phyloP scores from a whole-genome alignment of 2,888 invertebrate genomes.

The Parelbella ahira region DNA sequence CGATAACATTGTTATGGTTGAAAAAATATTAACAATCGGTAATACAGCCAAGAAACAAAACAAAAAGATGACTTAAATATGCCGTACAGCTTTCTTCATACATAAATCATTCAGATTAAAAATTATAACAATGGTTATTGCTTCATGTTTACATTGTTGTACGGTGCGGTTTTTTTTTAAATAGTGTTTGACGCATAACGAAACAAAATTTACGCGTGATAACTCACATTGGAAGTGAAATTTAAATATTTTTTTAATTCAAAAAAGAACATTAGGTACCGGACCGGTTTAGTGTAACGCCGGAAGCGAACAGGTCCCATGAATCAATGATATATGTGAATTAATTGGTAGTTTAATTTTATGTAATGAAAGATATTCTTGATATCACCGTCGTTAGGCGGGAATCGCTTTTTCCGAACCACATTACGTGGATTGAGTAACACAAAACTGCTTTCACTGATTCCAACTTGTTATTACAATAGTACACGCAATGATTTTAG shows the following conservation, averaged over 20 bases:
- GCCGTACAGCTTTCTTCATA: too few relatives aligned
- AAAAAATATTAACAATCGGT: too few relatives aligned
- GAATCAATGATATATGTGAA: slow-evolving; percentile 51
- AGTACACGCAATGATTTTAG: slow-evolving; percentile 65
- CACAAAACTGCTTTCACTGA: slow-evolving; percentile 63
- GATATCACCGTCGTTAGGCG: slow-evolving; percentile 38
- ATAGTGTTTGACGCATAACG: too few relatives aligned
- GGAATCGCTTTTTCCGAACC: slow-evolving; percentile 47
- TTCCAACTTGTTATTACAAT: slow-evolving; percentile 57
- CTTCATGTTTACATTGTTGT: too few relatives aligned
- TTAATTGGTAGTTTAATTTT: slow-evolving; percentile 71
- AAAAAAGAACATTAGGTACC: slow-evolving; percentile 52
- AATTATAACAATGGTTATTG: too few relatives aligned
- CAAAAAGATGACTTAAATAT: too few relatives aligned
- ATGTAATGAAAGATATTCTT: slow-evolving; percentile 57
- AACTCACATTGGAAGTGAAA: slow-evolving; percentile 33
- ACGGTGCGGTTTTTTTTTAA: too few relatives aligned
- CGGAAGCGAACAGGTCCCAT: slow-evolving; percentile 74
- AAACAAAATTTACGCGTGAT: too few relatives aligned
- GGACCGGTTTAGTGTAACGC: slow-evolving; percentile 69
- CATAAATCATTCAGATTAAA: too few relatives aligned
- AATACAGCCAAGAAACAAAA: too few relatives aligned
- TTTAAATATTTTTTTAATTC: slow-evolving; percentile 39
- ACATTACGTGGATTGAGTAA: slow-evolving; percentile 66
- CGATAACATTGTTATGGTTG: too few relatives aligned